Base-by-base conservation (phyloP, 2,113 vertebrate species). In the Gavia stellata region DNA sequence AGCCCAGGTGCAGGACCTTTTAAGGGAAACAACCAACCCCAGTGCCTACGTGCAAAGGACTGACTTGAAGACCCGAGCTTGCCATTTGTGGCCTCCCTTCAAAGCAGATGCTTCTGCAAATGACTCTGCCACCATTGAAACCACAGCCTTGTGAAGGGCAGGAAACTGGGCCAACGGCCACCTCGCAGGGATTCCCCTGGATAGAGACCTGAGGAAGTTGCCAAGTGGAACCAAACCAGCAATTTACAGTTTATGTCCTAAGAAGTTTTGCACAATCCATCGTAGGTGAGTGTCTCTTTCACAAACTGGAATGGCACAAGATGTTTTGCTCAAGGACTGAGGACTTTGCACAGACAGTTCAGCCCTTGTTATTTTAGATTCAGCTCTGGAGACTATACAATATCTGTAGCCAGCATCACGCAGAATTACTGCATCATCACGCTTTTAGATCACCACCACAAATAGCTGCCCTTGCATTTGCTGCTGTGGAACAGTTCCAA, bases 161-260 rank as follows among this genome's bases (percentile, higher is more conserved):
- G 94, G 93, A 96, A 97, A 83, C 84, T 7, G 34, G 70, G 81
- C 87, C 93, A 97, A 96, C 96, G 0, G 81, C 62, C 31, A 7
- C 87, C 61, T 96, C 3, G 8, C 73, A 85, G 78, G 73, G 40
- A 94, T 81, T 66, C 23, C 95, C 66, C 53, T 85, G 91, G 65
- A 96, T 79, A 81, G 72, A 87, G 66, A 61, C 40, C 56, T 58
- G 56, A 79, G 92, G 96, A 96, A 96, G 56, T 79, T 86, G 86
- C 77, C 81, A 72, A 68, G 66, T 89, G 66, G 80, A 91, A 49
- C 25, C 44, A 94, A 94, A 89, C 56, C 81, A 89, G 58, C 70
- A 91, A 75, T 73, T 94, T 77, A 36, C 70, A 38, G 83, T 96
- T 94, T 61, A 75, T 97, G 95, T 89, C 91, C 62, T 50, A 96